Evolutionary conservation across 2,888 invertebrate genomes (phyloP).

Genomic region (Hyles lineata): DNA sequence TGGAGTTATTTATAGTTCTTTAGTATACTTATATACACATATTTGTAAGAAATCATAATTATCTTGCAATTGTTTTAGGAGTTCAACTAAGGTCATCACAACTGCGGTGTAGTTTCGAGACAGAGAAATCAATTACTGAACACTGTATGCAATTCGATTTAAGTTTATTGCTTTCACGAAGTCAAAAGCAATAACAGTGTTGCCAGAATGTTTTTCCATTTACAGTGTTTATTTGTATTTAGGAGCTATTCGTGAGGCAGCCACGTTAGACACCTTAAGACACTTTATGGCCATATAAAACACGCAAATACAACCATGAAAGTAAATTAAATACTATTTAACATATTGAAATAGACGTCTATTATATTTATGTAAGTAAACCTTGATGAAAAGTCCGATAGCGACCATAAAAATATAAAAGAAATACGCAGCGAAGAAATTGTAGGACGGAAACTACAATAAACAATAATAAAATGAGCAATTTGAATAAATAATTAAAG

Average conservation of each 20-base stretch:
- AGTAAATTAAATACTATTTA: background rate
- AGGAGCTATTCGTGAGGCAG: conserved; percentile 40
- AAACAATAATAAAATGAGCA: no score
- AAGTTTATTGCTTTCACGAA: conserved; percentile 25
- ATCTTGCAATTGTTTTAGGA: background rate
- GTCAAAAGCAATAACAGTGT: conserved; percentile 31
- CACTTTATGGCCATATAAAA: background rate
- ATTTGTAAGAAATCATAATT: no score
- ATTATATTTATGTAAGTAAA: background rate
- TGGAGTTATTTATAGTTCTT: no score
- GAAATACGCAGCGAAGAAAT: no score
- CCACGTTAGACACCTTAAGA: conserved; percentile 26
- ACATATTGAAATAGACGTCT: background rate
- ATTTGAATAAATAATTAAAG: no score
- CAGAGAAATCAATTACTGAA: conserved; percentile 11
- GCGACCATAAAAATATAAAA: background rate
- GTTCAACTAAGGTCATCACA: background rate
- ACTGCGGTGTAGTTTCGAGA: background rate
- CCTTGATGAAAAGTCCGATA: no score
- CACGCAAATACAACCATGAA: background rate
- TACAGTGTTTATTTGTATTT: conserved; percentile 25
- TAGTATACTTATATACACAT: no score
- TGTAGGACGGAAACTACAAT: no score
- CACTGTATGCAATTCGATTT: conserved; percentile 21
- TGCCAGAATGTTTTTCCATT: conserved; percentile 29